These are phyloP conservation scores for Steinernema khuongi DNA, from an alignment of 1,140 invertebrate species.

Conservation along the genomic window DNA sequence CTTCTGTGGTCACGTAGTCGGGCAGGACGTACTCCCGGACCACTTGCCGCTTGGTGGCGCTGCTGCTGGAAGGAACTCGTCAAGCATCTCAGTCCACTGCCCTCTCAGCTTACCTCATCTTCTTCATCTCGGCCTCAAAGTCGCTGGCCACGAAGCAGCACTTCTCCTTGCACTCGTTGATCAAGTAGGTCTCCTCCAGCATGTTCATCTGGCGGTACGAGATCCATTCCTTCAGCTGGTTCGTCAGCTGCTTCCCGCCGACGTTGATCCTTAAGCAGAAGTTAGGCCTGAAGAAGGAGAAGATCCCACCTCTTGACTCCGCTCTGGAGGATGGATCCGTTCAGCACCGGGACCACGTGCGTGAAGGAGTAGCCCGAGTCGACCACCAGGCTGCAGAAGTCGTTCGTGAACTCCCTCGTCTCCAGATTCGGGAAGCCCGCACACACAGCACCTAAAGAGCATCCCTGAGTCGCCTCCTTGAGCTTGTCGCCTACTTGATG, in stretches of 20 bases:
- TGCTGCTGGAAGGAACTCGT: conserved; percentile 55
- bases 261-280: conserved; percentile 73
- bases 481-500: conserved; percentile 34
- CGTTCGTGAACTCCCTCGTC: background rate
- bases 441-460: background rate
- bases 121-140: conserved; percentile 77
- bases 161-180: conserved; percentile 98
- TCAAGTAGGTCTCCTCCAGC: conserved; percentile 97
- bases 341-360: conserved; percentile 87
- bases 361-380: conserved; percentile 93
- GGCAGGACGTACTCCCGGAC: conserved; percentile 86
- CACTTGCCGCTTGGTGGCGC: conserved; percentile 67
- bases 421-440: background rate
- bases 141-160: conserved; percentile 85
- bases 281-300: conserved; percentile 62
- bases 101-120: conserved; percentile 63
- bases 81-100: conserved; percentile 7
- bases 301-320: conserved; percentile 48
- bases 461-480: background rate
- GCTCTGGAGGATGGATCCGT: conserved; percentile 75
- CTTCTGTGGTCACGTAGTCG: conserved; percentile 78
- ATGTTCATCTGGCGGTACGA: conserved; percentile 94
- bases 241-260: conserved; percentile 92
- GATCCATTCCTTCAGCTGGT: conserved; percentile 94
- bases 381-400: conserved; percentile 72